Base-by-base conservation (phyloP, 2,113 vertebrate species). In the Eleginops maclovinus region DNA sequence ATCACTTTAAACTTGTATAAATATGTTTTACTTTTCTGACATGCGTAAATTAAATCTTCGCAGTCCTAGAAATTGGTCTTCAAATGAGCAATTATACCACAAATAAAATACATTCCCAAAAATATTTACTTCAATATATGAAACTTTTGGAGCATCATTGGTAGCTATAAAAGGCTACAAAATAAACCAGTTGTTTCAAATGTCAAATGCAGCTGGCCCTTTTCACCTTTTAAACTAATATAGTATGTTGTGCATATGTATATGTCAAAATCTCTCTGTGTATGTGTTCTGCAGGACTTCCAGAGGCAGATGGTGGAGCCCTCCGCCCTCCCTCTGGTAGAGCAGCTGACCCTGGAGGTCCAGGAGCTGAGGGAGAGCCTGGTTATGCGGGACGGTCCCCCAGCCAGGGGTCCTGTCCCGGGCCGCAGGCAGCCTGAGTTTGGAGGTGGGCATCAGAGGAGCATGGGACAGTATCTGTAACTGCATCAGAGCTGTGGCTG, bases 371-470 rank as follows among this genome's bases (percentile, higher is more conserved):
- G 92, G 79, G 96, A 96, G 87, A 95, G 93, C 77, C 89, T 95
- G 59, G 86, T 92, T 2, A 4, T 87, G 61, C 87, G 92, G 83
- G 84, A 88, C 24, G 50, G 50, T 4, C 94, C 91, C 71, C 62
- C 91, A 15, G 94, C 92, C 73, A 75, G 93, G 86, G 95, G 95
- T 85, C 88, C 89, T 69, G 82, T 95, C 67, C 92, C 81, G 91
- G 92, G 94, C 83, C 95, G 94, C 91, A 90, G 74, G 4, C 93
- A 93, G 90, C 72, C 91, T 62, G 92, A 93, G 84, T 93, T 89
- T 95, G 96, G 96, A 99, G 98, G 97, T 99, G 97, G 96, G 97
- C 95, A 97, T 93, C 95, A 94, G 95, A 94, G 94, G 83, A 94
- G 94, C 93, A 94, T 95, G 94, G 93, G 88, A 94, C 92, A 88